These are phyloP conservation scores for Gobio gobio DNA, from an alignment of 2,113 vertebrate genomes.

Conservation along the genomic window DNA sequence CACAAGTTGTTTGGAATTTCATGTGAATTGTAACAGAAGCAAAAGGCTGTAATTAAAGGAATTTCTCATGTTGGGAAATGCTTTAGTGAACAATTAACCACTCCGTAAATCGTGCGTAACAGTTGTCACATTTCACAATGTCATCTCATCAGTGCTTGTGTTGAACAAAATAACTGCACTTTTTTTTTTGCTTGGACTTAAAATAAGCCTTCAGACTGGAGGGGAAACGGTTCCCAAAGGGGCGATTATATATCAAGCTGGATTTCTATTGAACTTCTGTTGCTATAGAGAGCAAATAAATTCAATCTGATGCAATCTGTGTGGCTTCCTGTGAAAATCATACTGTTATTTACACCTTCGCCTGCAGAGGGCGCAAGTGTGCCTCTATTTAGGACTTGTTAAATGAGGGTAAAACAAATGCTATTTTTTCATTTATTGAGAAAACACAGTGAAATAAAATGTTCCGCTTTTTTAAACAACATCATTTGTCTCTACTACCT, in stretches of 20 bases:
- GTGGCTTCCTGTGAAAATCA: neutral
- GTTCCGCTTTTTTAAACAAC: neutral
- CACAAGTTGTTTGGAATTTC: neutral
- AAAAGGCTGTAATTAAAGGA: neutral
- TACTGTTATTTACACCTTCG: neutral
- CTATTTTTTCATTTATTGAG: neutral
- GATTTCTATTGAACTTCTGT: neutral
- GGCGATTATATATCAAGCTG: neutral
- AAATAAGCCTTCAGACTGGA: constrained; percentile 12
- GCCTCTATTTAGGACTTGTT: neutral
- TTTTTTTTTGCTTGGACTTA: neutral
- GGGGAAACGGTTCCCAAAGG: neutral
- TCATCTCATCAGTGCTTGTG: neutral
- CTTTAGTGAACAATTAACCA: constrained; percentile 9
- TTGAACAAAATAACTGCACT: constrained; percentile 20
- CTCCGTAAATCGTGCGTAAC: neutral
- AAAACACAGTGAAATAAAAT: neutral
- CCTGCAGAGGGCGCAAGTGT: constrained; percentile 4
- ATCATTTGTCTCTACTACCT: neutral
- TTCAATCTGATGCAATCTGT: constrained; percentile 9
- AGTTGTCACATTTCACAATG: neutral
- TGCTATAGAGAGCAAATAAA: constrained; percentile 26
- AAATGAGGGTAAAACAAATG: neutral
- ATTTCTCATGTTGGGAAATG: constrained; percentile 35
- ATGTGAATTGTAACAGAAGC: neutral